phyloP scores from a whole-genome alignment of 2,113 vertebrate species.

The Ramphastos sulfuratus region DNA sequence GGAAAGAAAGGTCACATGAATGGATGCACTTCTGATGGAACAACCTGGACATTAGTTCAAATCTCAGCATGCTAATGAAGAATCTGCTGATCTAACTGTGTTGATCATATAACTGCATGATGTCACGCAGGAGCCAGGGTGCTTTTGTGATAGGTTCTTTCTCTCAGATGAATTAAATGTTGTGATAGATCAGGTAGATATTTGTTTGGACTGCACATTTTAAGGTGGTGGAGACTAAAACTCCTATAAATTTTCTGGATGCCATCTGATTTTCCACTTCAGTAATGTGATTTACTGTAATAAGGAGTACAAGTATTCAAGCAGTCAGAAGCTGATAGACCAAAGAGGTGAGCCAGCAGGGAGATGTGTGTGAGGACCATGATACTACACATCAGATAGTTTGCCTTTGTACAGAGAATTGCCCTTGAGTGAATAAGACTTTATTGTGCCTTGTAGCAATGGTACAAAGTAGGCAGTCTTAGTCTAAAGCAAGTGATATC shows the following conservation, averaged over 20 bases:
- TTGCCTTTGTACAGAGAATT: background rate
- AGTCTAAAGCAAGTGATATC: background rate
- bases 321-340: background rate
- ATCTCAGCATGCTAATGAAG: background rate
- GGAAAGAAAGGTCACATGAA: rapidly evolving
- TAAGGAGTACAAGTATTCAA: background rate
- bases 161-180: background rate
- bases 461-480: background rate
- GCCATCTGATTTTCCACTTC: background rate
- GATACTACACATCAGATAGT: background rate
- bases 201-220: background rate
- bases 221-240: background rate
- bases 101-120: background rate
- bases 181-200: background rate
- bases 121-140: background rate
- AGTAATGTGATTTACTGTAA: background rate
- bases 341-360: background rate
- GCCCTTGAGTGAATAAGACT: background rate
- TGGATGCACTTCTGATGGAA: background rate
- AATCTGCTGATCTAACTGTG: background rate
- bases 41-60: background rate
- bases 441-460: background rate
- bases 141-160: background rate
- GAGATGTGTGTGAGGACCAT: background rate
- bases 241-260: background rate